Evolutionary conservation across 1,140 invertebrate genomes (phyloP), one percentile per base, ranked within the genome.

Genomic region (Nephila pilipes): DNA sequence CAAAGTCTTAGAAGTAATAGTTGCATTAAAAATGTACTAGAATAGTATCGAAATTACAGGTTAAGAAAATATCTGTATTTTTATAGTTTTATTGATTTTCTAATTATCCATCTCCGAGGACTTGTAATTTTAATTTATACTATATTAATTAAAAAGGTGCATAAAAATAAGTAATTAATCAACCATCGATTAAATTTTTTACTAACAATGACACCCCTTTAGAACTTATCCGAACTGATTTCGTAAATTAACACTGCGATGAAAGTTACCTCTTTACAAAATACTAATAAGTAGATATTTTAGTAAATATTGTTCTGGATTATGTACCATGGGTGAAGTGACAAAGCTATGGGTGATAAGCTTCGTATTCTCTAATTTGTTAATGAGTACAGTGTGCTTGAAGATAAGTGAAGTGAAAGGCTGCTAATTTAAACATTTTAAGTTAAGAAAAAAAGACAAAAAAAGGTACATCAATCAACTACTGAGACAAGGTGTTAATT

Each of bases 401-500:
- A 57, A 57, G 16, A 60, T 60, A 60, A 60, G 22, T 4, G 58
- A 60, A 60, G 22, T 18, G 22, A 60, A 60, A 20, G 58, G 58
- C 16, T 20, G 58, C 1, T 5, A 20, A 60, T 20, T 60, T 60
- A 16, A 60, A 60, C 58, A 60, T 46, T 46, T 46, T 29, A 10
- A n/a, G 25, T 20, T 1, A 29, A 36, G 46, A 75, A 75, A 14
- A 18, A 75, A 36, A 5, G 69, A 36, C 6, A 18, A 75, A 75
- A 32, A 20, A 18, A 32, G 14, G 69, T 12, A 20, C 25, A 36
- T 75, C 29, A 32, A 75, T 75, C 29, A 75, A 75, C 32, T 3
- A 16, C 29, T 75, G n/a, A 32, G n/a, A 75, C 69, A 75, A 36
- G 29, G 69, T 75, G 69, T 75, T 75, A 75, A 75, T 75, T 75